Evolutionary conservation across 2,797 vertebrate species (phyloP), one percentile per base, ranked within the genome.

Genomic region (Gymnopithys bicolor): DNA sequence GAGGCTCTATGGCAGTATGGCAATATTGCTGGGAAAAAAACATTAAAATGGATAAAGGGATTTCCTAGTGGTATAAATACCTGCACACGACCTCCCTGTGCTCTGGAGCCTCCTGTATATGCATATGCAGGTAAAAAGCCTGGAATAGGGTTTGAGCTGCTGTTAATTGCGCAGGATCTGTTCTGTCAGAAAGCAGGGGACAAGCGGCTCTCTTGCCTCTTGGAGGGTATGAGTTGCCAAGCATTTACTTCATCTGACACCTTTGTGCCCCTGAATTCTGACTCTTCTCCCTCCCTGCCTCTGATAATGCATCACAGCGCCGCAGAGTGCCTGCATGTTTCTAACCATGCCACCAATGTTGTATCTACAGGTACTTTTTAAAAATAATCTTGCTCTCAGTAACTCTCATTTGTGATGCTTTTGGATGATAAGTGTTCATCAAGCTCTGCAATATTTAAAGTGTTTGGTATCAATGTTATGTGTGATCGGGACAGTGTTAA

Each of bases 281-380:
- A 99, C 58, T 98, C 99, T 28, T 97, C 98, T 95, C 96, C 98
- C 51, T 93, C 98, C 70, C 97, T 99, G 95, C 99, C 99, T 79
- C 98, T 99, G 97, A 99, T 99, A 95, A 99, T 99, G 99, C 99
- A 99, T 91, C 99, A 99, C 93, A 98, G 98, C 55, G 90, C 98
- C 7, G 97, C 98, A 4, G 99, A 99, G 95, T 99, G 99, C 91
- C 98, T 99, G 70, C 98, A 99, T 1, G 97, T 98, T 97, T 98
- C 98, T 94, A 99, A 98, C 94, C 99, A 99, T 37, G 95, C 98
- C 80, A 98, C 98, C 98, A 99, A 98, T 97, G 99, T 99, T 98
- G 98, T 99, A 77, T 98, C 99, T 83, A 97, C 99, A 99, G 98
- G 98, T 99, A 99, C 97, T 95, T 97, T 96, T 94, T 45, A 66